Evolutionary conservation across 1,140 invertebrate genomes (phyloP).

Genomic region (Steinernema feltiae): DNA sequence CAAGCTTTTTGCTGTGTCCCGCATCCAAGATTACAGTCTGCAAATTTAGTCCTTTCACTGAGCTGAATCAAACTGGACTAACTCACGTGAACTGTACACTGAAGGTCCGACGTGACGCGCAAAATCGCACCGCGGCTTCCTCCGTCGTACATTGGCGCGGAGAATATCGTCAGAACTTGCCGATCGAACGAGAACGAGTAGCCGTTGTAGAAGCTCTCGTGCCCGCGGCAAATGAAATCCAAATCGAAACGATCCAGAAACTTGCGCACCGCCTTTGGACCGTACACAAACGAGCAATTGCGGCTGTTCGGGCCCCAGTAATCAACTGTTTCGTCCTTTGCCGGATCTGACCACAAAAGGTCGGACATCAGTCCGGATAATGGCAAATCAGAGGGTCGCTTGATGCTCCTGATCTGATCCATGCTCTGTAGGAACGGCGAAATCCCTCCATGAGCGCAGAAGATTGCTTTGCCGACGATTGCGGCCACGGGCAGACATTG

Average conservation of each 20-base stretch:
- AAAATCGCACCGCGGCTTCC: background rate
- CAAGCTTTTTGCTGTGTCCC: too few species aligned
- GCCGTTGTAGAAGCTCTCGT: background rate
- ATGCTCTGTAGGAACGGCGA: background rate
- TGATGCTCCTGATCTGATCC: constrained; percentile 6
- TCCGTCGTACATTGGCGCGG: background rate
- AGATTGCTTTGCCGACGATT: constrained; percentile 77
- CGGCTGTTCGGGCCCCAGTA: background rate
- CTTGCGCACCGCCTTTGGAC: background rate
- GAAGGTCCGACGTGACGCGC: background rate
- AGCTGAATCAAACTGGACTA: background rate
- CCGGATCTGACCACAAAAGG: background rate
- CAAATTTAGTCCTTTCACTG: too few species aligned
- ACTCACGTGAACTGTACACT: background rate
- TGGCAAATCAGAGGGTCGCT: background rate
- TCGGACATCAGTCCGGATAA: background rate
- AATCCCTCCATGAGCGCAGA: constrained; percentile 72
- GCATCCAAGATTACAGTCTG: too few species aligned
- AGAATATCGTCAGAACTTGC: background rate
- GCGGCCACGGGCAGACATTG: constrained; percentile 63
- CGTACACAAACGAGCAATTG: background rate
- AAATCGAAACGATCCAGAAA: background rate
- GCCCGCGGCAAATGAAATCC: background rate
- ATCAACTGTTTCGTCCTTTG: background rate
- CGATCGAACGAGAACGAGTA: background rate